Evolutionary conservation across 92 coral and sea anemone species (phyloP).

Genomic region (Desmophyllum pertusum): DNA sequence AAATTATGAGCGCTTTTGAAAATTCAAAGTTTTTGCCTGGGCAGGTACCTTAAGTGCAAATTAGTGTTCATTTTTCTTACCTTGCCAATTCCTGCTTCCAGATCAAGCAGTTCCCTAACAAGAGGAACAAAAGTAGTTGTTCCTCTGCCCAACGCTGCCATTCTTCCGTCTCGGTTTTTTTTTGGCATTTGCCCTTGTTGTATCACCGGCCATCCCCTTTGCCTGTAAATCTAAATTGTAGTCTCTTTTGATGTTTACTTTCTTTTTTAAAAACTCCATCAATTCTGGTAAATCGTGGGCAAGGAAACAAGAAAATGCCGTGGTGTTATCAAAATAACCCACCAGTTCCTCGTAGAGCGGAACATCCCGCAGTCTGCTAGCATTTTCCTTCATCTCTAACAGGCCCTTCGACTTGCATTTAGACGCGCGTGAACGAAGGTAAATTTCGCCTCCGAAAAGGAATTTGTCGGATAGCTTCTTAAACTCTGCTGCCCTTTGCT

Average conservation of each 20-base stretch:
- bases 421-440: slow-evolving; percentile 5
- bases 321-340: slow-evolving; percentile 14
- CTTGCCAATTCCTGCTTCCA: too few species aligned
- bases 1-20: too few species aligned
- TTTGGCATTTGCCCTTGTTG: too few species aligned
- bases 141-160: too few species aligned
- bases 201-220: slow-evolving; percentile 7
- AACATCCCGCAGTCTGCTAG: neutral
- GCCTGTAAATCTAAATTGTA: slow-evolving; percentile 29
- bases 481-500: neutral
- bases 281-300: slow-evolving; percentile 20
- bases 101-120: too few species aligned
- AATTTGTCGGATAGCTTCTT: slow-evolving; percentile 6
- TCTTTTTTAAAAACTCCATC: neutral
- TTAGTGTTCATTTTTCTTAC: too few species aligned
- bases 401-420: slow-evolving; percentile 18
- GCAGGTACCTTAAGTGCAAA: too few species aligned
- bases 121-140: too few species aligned
- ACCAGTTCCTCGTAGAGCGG: neutral
- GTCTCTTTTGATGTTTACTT: slow-evolving; percentile 6
- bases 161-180: too few species aligned
- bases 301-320: neutral
- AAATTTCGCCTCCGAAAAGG: slow-evolving; percentile 20
- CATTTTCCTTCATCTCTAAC: neutral
- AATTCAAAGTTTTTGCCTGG: too few species aligned